Evolutionary conservation across 2,113 vertebrate species (phyloP).

Genomic region (Chionodraco myersi): DNA sequence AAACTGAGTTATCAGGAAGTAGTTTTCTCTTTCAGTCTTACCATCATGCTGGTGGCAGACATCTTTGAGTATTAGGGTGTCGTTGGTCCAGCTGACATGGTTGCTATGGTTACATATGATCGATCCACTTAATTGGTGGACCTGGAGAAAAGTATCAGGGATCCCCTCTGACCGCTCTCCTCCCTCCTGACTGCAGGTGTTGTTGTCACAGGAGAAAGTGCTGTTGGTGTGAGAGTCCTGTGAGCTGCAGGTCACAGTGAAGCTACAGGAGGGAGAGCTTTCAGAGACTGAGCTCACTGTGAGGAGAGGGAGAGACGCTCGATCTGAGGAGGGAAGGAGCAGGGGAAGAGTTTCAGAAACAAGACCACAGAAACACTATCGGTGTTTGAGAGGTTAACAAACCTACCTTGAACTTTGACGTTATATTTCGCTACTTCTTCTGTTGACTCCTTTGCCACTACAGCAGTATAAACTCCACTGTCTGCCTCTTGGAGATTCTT

Average conservation of each 20-base stretch:
- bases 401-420: too few relatives aligned
- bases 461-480: neutral
- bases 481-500: conserved; percentile 14
- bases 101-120: conserved; percentile 64
- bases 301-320: conserved; percentile 15
- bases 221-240: conserved; percentile 14
- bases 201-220: neutral
- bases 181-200: conserved; percentile 23
- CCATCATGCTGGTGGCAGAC: fast-evolving
- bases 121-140: neutral
- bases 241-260: conserved; percentile 46
- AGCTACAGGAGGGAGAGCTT: neutral
- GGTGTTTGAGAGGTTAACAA: neutral
- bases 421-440: too few relatives aligned
- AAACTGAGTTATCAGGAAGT: neutral
- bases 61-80: fast-evolving
- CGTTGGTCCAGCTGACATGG: conserved; percentile 1
- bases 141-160: neutral
- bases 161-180: neutral
- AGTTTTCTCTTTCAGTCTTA: conserved; percentile 7
- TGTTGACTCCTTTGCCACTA: too few relatives aligned
- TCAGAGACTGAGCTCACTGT: neutral
- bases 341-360: too few relatives aligned
- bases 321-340: conserved; percentile 19
- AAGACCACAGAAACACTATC: neutral